Evolutionary conservation across 2,113 vertebrate species (phyloP).

Genomic region (Hyla sarda): DNA sequence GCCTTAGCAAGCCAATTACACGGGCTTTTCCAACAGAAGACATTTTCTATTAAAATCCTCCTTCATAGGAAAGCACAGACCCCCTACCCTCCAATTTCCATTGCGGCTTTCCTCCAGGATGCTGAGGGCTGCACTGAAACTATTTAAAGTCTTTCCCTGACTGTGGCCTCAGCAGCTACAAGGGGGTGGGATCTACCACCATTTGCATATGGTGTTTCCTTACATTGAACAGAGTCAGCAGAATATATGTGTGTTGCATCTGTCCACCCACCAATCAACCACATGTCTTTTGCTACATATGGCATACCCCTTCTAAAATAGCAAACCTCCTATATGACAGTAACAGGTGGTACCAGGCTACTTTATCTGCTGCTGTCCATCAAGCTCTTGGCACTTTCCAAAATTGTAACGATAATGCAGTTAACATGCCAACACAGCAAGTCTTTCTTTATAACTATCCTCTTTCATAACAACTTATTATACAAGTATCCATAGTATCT

Average conservation of each 20-base stretch:
- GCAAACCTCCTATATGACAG: constrained; percentile 80
- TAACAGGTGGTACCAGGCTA: constrained; percentile 71
- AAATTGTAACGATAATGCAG: constrained; percentile 72
- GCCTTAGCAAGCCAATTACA: constrained; percentile 83
- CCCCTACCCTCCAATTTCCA: constrained; percentile 74
- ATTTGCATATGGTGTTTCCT: constrained; percentile 78
- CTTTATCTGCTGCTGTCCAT: constrained; percentile 81
- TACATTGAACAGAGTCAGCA: constrained; percentile 79
- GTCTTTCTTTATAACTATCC: constrained; percentile 54
- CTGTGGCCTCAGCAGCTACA: constrained; percentile 61
- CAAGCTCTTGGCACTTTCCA: constrained; percentile 77
- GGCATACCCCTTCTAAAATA: constrained; percentile 92
- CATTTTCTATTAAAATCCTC: constrained; percentile 77
- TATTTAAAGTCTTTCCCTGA: constrained; percentile 69
- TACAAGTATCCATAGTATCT: constrained; percentile 42
- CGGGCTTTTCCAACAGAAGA: constrained; percentile 89
- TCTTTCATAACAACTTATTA: constrained; percentile 63
- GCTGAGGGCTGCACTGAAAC: constrained; percentile 68
- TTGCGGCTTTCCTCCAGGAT: constrained; percentile 74
- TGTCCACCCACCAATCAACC: constrained; percentile 80
- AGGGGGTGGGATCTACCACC: constrained; percentile 67
- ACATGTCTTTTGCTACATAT: constrained; percentile 81
- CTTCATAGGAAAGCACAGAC: constrained; percentile 66
- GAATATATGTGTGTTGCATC: constrained; percentile 77
- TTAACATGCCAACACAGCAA: constrained; percentile 64